Base-by-base conservation (phyloP, 2,113 vertebrate species). In the Leptobrachium leishanense region DNA sequence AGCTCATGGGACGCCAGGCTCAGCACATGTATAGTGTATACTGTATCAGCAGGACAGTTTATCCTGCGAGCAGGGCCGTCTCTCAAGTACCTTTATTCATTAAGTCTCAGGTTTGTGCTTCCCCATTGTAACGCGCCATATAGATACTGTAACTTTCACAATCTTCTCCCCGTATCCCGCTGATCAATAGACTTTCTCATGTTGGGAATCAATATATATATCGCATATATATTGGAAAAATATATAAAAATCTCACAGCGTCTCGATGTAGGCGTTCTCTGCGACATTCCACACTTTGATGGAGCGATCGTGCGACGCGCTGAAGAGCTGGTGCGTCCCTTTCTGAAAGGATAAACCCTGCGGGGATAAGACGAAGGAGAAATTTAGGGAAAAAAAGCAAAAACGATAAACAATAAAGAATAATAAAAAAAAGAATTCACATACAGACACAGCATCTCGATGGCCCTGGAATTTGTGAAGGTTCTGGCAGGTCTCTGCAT, bases 241-340 rank as follows among this genome's bases (percentile, higher is more conserved):
- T 31, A 31, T 31, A 31, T 31, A 31, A 31, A 31, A 31, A 31
- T 31, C 98, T 96, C 86, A 99, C 98, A 98, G 90, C 0, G 97
- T 99, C 89, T 99, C 98, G 75, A 99, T 90, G 0, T 98, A 99
- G 7, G 97, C 91, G 0, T 98, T 99, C 88, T 99, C 96, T 0
- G 94, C 95, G 82, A 96, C 98, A 0, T 98, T 95, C 98, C 98
- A 99, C 82, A 99, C 97, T 87, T 98, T 99, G 73, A 99, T 83
- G 0, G 95, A 96, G 74, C 96, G 96, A 82, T 99, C 97, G 0
- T 98, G 94, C 64, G 97, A 98, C 0, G 95, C 92, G 0, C 98
- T 99, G 85, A 98, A 99, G 20, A 99, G 89, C 84, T 98, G 94
- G 75, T 99, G 92, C 0, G 93, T 95, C 68, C 96, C 96, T 82